phyloP scores from a whole-genome alignment of 2,888 invertebrate genomes.

The Hermodice carunculata region DNA sequence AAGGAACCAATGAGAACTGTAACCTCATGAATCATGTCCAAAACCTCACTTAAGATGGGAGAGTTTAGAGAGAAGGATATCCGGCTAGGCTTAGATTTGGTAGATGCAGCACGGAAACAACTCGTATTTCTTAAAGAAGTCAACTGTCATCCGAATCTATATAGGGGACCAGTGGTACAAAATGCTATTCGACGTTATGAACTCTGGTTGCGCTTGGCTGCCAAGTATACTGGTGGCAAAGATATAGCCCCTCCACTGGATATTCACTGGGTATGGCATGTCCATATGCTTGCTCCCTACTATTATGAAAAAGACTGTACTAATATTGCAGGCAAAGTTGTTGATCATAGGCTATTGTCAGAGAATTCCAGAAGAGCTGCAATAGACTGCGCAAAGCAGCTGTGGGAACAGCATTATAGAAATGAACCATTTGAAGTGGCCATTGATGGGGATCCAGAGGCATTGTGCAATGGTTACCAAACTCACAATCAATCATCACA shows the following conservation, averaged over 20 bases:
- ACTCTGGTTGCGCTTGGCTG: conserved; percentile 70
- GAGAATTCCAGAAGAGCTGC: conserved; percentile 53
- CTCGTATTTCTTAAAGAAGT: conserved; percentile 54
- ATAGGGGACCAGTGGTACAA: conserved; percentile 63
- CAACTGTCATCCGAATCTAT: conserved; percentile 49
- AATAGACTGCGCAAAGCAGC: conserved; percentile 50
- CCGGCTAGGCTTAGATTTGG: conserved; percentile 46
- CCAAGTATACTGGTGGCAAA: conserved; percentile 49
- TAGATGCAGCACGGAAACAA: conserved; percentile 46
- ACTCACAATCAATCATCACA: too few relatives aligned
- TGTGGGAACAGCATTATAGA: conserved; percentile 61
- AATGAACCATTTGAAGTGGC: conserved; percentile 53
- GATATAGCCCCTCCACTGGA: conserved; percentile 70
- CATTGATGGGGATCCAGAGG: conserved; percentile 17
- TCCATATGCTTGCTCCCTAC: conserved; percentile 66
- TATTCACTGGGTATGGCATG: conserved; percentile 72
- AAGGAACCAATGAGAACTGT: too few relatives aligned
- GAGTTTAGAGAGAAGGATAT: conserved; percentile 33
- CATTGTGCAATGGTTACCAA: conserved; percentile 1
- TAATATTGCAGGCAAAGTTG: conserved; percentile 54
- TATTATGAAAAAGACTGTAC: conserved; percentile 61
- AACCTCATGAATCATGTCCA: too few relatives aligned
- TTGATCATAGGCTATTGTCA: conserved; percentile 68
- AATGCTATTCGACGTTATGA: conserved; percentile 71
- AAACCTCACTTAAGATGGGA: too few relatives aligned